Evolutionary conservation across 2,797 vertebrate species (phyloP), one percentile per base, ranked within the genome.

Genomic region (Eospalax fontanierii): DNA sequence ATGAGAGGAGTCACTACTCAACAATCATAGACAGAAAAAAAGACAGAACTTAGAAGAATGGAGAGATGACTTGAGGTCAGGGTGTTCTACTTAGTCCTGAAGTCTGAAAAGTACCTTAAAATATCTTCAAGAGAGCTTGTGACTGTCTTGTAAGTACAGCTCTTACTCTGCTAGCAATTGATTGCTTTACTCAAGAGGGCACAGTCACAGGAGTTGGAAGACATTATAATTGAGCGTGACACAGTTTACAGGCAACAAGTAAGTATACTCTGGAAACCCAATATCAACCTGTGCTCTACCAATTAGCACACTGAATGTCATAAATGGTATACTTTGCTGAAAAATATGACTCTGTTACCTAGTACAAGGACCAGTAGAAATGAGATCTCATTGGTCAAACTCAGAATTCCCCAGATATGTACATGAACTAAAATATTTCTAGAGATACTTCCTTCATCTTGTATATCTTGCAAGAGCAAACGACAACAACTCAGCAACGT

Each of bases 341-440:
- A 89, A 75, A 86, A 96, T 79, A 75, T 18, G 10, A 28, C 86
- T 40, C 63, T 85, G 30, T 90, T 87, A 59, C n/a, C 46, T 74
- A 28, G 18, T 22, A 78, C 30, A 63, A 80, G 33, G n/a, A 21
- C 26, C 68, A 6, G 40, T 79, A 57, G 46, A 89, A 90, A 50
- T 71, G 46, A 2, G 8, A 35, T 84, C 33, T 57, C 30, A 68
- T 0, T 50, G 70, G 61, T 57, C 91, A 96, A 90, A 68, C 65
- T 70, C 33, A 59, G 89, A 26, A 35, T 70, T 93, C n/a, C 16
- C 9, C 33, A 63, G 40, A 66, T 82, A 82, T 35, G 46, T 8
- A 18, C 22, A 80, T 33, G 24, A 38, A 9, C 19, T 76, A 35
- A 82, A 75, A 61, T 66, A 80, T 68, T 35, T 83, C 86, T 84